A percentile compares a stretch with the other conserved stretches of the same genome.
Conservation (phyloP, 2,113 vertebrate species). For the Semicossyphus pulcher region DNA sequence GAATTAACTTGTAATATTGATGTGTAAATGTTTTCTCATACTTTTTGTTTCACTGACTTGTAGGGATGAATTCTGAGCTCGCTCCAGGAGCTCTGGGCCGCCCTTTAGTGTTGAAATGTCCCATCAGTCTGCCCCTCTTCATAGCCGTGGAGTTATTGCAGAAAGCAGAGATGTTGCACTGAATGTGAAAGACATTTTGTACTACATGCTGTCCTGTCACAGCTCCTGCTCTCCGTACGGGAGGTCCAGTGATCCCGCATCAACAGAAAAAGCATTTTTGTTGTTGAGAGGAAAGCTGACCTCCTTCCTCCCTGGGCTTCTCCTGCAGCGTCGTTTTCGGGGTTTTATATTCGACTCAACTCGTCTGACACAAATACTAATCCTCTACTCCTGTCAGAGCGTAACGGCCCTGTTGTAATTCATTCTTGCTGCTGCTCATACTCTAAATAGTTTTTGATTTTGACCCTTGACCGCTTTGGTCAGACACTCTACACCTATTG, state of each 20-base stretch:
- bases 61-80: background rate
- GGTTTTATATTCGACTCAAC: conserved; percentile 2
- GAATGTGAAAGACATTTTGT: conserved; percentile 12
- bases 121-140: background rate
- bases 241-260: conserved; percentile 26
- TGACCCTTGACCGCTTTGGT: conserved; percentile 34
- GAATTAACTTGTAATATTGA: conserved; percentile 77
- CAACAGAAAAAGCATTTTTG: background rate
- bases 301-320: background rate
- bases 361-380: background rate
- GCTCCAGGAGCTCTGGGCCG: background rate
- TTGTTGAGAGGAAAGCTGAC: background rate
- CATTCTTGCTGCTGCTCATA: conserved; percentile 14
- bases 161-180: conserved; percentile 5
- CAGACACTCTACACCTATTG: conserved; percentile 56
- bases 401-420: conserved; percentile 21
- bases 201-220: background rate
- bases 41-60: conserved; percentile 21
- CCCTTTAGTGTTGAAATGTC: background rate
- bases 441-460: conserved; percentile 22
- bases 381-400: conserved; percentile 8
- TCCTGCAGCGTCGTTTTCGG: background rate
- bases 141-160: background rate
- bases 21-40: conserved; percentile 73
- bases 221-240: background rate